These are phyloP conservation scores for Sarcophaga subvicina DNA, from an alignment of 2,888 invertebrate species.

Conservation along the genomic window DNA sequence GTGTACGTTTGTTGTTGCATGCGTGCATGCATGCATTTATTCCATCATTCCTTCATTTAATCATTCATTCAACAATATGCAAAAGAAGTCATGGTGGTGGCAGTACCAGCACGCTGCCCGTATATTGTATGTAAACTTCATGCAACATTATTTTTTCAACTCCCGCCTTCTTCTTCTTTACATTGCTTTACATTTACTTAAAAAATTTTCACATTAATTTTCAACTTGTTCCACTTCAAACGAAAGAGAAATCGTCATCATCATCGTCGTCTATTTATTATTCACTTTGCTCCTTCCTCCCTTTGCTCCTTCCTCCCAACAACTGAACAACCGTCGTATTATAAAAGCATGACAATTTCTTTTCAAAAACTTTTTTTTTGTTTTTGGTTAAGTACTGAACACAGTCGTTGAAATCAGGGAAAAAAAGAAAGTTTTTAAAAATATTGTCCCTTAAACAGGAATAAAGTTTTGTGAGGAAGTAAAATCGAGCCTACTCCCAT, in stretches of 20 bases:
- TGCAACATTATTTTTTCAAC: conserved; percentile 48
- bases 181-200: conserved; percentile 62
- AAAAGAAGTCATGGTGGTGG: background rate
- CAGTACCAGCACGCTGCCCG: conserved; percentile 30
- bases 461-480: too few relatives aligned
- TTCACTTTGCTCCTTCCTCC: conserved; percentile 41
- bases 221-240: conserved; percentile 55
- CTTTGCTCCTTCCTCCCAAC: background rate
- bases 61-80: conserved; percentile 33
- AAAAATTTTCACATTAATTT: conserved; percentile 61
- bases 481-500: too few relatives aligned
- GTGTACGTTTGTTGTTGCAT: conserved; percentile 3
- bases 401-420: too few relatives aligned
- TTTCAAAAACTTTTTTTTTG: background rate
- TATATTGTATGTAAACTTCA: conserved; percentile 35
- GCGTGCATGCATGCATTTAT: background rate
- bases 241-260: conserved; percentile 61
- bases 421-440: too few relatives aligned
- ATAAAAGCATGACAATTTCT: conserved; percentile 36
- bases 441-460: too few relatives aligned
- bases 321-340: background rate
- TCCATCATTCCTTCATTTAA: background rate
- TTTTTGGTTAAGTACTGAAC: too few relatives aligned
- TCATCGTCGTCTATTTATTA: conserved; percentile 62
- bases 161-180: background rate